A percentile compares a stretch with the other conserved stretches of the same genome.
Evolutionary conservation across 2,888 invertebrate genomes (phyloP).

Genomic region (Limulus polyphemus): DNA sequence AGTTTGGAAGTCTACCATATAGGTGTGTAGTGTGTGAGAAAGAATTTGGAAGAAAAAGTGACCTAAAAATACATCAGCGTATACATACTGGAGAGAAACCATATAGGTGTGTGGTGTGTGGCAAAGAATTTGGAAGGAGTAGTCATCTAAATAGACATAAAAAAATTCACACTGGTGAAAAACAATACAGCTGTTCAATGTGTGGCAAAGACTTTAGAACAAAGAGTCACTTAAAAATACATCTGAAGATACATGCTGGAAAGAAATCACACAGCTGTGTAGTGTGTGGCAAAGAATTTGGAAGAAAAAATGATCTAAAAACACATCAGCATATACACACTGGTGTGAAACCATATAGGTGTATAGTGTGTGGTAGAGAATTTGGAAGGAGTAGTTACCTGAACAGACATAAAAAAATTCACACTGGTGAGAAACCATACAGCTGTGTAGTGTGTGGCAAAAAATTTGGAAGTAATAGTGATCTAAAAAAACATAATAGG

Average conservation of each 20-base stretch:
- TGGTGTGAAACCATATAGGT: neutral
- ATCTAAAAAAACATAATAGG: neutral
- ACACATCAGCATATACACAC: too few relatives aligned
- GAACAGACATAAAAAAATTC: neutral
- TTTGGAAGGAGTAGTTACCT: neutral
- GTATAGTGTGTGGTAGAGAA: neutral
- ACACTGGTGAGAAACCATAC: neutral
- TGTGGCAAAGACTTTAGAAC: too few relatives aligned
- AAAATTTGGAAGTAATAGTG: neutral
- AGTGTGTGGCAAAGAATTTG: too few relatives aligned
- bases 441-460: neutral
- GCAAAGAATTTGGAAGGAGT: neutral
- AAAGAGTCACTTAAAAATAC: too few relatives aligned
- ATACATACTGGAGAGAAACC: neutral
- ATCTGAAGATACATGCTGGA: too few relatives aligned
- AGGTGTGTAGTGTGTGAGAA: neutral
- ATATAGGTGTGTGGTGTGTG: slow-evolving; percentile 2
- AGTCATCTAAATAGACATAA: slow-evolving; percentile 1
- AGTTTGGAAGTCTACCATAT: too few relatives aligned
- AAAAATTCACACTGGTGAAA: too few relatives aligned
- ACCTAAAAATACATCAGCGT: slow-evolving; percentile 2
- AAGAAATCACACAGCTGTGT: too few relatives aligned
- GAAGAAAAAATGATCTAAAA: too few relatives aligned
- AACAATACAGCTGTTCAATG: too few relatives aligned
- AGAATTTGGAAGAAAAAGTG: slow-evolving; percentile 1